Evolutionary conservation across 2,888 invertebrate species (phyloP).

Genomic region (Amaurobius ferox): DNA sequence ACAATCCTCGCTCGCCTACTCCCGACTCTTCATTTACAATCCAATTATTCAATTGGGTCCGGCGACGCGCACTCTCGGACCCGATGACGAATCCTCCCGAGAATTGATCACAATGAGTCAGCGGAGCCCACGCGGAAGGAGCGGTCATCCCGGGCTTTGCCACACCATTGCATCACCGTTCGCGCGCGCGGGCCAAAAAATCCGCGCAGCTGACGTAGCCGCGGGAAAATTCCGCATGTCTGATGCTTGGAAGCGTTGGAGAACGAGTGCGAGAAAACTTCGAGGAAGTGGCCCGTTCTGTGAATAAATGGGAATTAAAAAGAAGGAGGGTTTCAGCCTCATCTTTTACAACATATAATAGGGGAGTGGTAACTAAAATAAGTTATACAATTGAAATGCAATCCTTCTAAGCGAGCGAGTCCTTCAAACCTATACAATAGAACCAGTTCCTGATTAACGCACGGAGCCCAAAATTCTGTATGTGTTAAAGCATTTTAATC

Average conservation of each 20-base stretch:
- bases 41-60: conserved; percentile 37
- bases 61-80: conserved; percentile 7
- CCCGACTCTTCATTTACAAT: conserved; percentile 32
- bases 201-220: conserved; percentile 2
- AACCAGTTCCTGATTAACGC: no score
- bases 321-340: no score
- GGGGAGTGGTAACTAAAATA: no score
- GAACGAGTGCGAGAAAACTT: not conserved
- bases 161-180: conserved; percentile 49
- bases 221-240: not conserved
- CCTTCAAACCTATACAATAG: no score
- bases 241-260: not conserved
- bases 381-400: no score
- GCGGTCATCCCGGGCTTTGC: conserved; percentile 57
- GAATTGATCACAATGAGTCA: conserved; percentile 66
- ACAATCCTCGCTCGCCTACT: not conserved
- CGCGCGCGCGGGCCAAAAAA: not conserved
- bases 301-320: no score
- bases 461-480: no score
- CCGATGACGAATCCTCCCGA: not conserved
- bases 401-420: no score
- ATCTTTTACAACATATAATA: no score
- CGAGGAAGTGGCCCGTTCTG: not conserved
- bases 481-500: no score
- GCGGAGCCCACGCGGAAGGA: conserved; percentile 51